These are phyloP conservation scores for Urechis unicinctus DNA, from an alignment of 2,888 invertebrate species.

Conservation along the genomic window DNA sequence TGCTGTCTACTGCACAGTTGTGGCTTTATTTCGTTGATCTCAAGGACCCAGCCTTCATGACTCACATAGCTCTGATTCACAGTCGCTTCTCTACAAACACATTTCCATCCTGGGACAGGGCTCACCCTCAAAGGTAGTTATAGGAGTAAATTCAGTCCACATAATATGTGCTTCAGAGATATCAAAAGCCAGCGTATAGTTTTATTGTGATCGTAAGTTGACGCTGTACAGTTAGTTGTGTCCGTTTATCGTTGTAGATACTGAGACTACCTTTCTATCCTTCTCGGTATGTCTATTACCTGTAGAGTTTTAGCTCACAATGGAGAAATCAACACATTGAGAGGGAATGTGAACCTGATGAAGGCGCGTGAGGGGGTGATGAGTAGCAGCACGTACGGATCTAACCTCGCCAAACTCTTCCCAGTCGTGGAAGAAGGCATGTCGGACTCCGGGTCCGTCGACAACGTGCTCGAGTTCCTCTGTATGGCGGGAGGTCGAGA, in stretches of 20 bases:
- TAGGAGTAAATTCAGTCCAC: no score
- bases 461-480: conserved; percentile 96
- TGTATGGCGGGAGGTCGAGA: conserved; percentile 85
- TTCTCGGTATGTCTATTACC: no score
- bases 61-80: conserved; percentile 92
- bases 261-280: no score
- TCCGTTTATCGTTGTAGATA: no score
- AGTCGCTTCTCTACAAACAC: conserved; percentile 99
- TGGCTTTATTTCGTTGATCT: conserved; percentile 71
- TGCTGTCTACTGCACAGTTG: conserved; percentile 89
- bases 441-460: conserved; percentile 95
- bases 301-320: conserved; percentile 87
- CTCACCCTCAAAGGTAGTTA: conserved; percentile 89
- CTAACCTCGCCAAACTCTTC: conserved; percentile 79
- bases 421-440: conserved; percentile 96
- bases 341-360: conserved; percentile 98
- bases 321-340: conserved; percentile 97
- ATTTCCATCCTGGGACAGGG: conserved; percentile 98
- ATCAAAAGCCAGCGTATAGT: no score
- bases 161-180: no score
- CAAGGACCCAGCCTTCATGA: conserved; percentile 64
- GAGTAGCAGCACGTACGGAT: conserved; percentile 77
- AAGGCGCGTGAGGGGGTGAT: conserved; percentile 97
- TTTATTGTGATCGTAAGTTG: no score
- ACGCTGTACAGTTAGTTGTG: no score